Conservation (phyloP, 2,113 vertebrate genomes). For the Emberiza fucata region DNA sequence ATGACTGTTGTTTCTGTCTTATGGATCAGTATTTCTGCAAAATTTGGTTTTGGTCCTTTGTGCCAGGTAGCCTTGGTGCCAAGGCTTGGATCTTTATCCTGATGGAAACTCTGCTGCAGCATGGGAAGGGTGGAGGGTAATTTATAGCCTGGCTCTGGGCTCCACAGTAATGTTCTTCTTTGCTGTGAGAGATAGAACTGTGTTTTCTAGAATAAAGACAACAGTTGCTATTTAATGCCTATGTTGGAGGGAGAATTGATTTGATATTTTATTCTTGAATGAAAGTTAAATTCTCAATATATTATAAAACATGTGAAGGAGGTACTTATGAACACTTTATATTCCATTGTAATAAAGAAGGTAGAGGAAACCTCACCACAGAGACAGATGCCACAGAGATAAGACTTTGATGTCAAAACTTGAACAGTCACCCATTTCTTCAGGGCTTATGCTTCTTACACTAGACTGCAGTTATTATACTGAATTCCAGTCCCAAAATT, state of each 20-base stretch:
- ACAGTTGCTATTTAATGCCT: background rate
- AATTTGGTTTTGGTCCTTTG: background rate
- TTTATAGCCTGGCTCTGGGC: background rate
- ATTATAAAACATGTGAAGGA: background rate
- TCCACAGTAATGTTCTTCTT: background rate
- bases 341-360: background rate
- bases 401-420: background rate
- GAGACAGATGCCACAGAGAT: background rate
- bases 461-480: background rate
- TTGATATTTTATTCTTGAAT: background rate
- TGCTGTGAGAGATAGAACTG: background rate
- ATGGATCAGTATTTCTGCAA: background rate
- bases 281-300: background rate
- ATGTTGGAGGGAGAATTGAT: background rate
- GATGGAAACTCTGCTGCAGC: background rate
- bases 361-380: background rate
- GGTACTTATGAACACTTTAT: background rate
- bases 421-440: background rate
- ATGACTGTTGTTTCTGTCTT: background rate
- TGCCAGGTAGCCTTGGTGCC: background rate
- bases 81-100: background rate
- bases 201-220: background rate
- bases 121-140: background rate
- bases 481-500: background rate
- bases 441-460: background rate